These are phyloP conservation scores for Temnopleurus reevesii DNA, from an alignment of 53 echinoderm and acorn worm species.

Conservation along the genomic window DNA sequence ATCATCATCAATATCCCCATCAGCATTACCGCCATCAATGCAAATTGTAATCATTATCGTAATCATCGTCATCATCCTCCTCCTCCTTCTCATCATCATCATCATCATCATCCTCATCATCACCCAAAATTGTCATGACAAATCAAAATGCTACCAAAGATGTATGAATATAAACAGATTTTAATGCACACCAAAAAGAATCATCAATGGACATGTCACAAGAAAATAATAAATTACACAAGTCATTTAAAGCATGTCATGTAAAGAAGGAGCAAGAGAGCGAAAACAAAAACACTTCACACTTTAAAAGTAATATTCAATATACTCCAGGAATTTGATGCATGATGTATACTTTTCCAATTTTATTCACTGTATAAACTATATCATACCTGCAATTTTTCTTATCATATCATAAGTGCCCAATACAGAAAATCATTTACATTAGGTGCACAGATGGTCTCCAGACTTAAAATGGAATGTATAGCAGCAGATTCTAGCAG, in stretches of 20 bases:
- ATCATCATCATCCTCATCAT: neutral
- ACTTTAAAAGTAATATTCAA: neutral
- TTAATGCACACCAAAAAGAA: slow-evolving; percentile 48
- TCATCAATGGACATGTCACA: slow-evolving; percentile 5
- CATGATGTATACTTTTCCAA: neutral
- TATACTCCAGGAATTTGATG: neutral
- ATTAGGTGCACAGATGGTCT: too few species aligned
- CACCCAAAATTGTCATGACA: neutral
- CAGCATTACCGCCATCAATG: neutral
- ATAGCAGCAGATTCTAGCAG: too few species aligned
- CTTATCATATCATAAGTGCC: too few species aligned
- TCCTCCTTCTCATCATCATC: neutral
- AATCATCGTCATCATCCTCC: neutral
- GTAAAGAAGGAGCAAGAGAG: neutral
- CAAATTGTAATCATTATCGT: neutral
- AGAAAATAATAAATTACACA: slow-evolving; percentile 25
- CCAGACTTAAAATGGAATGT: too few species aligned
- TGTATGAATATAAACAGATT: slow-evolving; percentile 41
- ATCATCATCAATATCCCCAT: neutral
- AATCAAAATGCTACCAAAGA: neutral
- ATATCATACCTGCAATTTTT: too few species aligned
- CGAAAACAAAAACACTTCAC: slow-evolving; percentile 17
- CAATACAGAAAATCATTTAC: too few species aligned
- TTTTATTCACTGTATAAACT: too few species aligned
- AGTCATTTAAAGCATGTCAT: neutral